These are phyloP conservation scores for Carapus acus DNA, from an alignment of 2,797 vertebrate genomes.

Conservation along the genomic window DNA sequence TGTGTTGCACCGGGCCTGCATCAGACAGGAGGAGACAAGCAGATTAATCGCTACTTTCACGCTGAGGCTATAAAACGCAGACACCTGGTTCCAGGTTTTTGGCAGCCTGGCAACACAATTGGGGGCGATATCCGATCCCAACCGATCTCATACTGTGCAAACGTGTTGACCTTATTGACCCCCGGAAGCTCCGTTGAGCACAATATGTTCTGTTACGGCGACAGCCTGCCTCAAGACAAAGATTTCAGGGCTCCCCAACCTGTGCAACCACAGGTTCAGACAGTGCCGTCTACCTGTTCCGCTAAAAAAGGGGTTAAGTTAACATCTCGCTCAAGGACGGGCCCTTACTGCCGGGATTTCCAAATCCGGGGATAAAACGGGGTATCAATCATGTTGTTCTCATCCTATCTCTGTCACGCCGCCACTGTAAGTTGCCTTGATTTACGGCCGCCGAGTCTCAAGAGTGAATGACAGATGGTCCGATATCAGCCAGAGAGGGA, in stretches of 20 bases:
- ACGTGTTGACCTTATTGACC: slow-evolving; percentile 54
- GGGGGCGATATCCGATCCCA: slow-evolving; percentile 50
- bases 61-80: slow-evolving; percentile 59
- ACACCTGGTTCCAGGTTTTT: slow-evolving; percentile 65
- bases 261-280: slow-evolving; percentile 3
- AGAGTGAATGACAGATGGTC: not conserved
- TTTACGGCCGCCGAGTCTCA: not conserved
- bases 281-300: slow-evolving; percentile 10
- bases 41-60: slow-evolving; percentile 52
- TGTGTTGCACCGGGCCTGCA: slow-evolving; percentile 27
- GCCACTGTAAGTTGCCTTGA: not conserved
- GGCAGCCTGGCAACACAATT: slow-evolving; percentile 47
- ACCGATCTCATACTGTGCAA: slow-evolving; percentile 33
- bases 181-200: slow-evolving; percentile 39
- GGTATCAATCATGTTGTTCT: slow-evolving; percentile 1
- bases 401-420: not conserved
- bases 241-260: slow-evolving; percentile 11
- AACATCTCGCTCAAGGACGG: not conserved
- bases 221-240: slow-evolving; percentile 31
- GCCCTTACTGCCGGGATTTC: not conserved
- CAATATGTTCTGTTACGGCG: slow-evolving; percentile 50
- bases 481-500: not conserved
- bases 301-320: slow-evolving; percentile 10
- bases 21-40: slow-evolving; percentile 59
- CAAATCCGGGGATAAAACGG: not conserved